A percentile compares a stretch with the other conserved stretches of the same genome.
These are phyloP conservation scores for Cancer borealis DNA, from an alignment of 2,888 invertebrate species.

Conservation along the genomic window DNA sequence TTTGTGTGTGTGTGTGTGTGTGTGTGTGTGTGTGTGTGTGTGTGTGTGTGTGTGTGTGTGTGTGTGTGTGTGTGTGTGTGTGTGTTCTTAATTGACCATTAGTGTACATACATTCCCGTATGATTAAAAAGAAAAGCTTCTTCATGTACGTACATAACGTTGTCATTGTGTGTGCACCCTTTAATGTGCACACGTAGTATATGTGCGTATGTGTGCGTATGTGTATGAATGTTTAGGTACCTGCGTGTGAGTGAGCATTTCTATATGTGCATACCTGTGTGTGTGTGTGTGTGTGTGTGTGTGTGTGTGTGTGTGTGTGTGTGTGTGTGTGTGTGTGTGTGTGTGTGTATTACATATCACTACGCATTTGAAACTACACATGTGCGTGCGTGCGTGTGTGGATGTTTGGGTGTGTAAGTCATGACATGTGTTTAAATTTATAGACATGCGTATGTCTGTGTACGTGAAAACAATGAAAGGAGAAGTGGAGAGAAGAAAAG, in stretches of 20 bases:
- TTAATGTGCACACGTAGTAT: too few species aligned
- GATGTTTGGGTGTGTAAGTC: not conserved
- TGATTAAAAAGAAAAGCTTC: too few species aligned
- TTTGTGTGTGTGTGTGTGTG: conserved; percentile 34
- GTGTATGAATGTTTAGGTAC: conserved; percentile 6
- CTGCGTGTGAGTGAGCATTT: not conserved
- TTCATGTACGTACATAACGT: too few species aligned
- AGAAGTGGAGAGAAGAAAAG: not conserved
- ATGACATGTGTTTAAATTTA: not conserved
- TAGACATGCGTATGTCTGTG: not conserved
- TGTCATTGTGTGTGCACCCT: not conserved
- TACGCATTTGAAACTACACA: not conserved
- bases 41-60: conserved; percentile 16
- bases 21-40: conserved; percentile 46
- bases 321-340: conserved; percentile 33
- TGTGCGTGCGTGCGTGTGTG: conserved; percentile 13
- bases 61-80: not conserved
- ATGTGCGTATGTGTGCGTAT: conserved; percentile 44
- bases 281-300: not conserved
- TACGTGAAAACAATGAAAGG: not conserved
- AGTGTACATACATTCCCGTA: not conserved
- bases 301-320: conserved; percentile 27
- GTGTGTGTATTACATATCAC: not conserved
- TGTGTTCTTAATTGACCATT: not conserved
- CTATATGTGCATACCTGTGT: not conserved